These are phyloP conservation scores for Machimus rusticus DNA, from an alignment of 2,888 invertebrate species.

Conservation along the genomic window DNA sequence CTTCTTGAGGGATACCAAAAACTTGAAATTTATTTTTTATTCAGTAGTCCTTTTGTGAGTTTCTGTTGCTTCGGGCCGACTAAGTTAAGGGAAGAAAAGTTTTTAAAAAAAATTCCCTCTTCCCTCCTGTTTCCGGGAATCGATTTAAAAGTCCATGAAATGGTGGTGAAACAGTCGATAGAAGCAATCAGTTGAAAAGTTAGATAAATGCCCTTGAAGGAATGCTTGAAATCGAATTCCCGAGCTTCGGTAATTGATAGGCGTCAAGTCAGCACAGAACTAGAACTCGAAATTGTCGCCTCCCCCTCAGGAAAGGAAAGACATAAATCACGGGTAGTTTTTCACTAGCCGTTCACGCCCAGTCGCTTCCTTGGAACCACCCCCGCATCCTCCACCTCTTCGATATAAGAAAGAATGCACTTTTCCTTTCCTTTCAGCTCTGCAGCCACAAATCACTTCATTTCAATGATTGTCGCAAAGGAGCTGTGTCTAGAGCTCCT, in stretches of 20 bases:
- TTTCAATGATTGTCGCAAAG: neutral
- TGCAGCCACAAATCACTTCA: conserved; percentile 22
- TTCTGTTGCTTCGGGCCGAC: neutral
- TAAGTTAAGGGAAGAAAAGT: neutral
- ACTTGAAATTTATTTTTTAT: neutral
- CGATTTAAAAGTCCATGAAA: conserved; percentile 18
- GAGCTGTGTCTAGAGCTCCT: too few relatives aligned
- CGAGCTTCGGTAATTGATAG: conserved; percentile 3
- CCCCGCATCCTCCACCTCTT: neutral
- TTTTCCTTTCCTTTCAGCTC: conserved; percentile 26
- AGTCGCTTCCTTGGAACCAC: neutral
- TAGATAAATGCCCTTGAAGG: conserved; percentile 1
- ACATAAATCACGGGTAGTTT: conserved; percentile 13
- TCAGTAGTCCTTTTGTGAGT: neutral
- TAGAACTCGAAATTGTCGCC: neutral
- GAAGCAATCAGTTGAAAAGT: neutral
- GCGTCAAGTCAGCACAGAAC: neutral
- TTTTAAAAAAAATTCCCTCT: neutral
- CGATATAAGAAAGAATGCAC: neutral
- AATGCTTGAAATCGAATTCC: conserved; percentile 18
- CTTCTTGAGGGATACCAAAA: neutral
- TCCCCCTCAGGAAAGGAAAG: neutral
- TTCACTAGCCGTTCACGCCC: conserved; percentile 23
- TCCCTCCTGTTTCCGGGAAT: neutral
- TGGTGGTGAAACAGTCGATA: neutral